Evolutionary conservation across 2,888 invertebrate species (phyloP), one percentile per base, ranked within the genome.

Genomic region (Rhaphigaster nebulosa): DNA sequence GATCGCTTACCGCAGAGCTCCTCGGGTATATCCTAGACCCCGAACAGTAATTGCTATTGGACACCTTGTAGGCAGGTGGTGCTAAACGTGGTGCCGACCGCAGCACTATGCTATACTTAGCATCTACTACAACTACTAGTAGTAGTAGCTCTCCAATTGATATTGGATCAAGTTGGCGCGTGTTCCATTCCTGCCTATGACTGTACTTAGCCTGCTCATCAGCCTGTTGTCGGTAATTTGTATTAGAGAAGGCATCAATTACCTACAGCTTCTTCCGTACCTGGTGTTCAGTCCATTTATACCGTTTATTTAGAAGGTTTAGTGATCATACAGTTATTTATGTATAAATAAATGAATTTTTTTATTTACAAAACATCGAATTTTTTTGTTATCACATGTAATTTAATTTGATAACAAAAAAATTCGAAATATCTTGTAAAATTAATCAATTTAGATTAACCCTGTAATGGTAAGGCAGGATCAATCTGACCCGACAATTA

Each of bases 151-250:
- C 70, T 70, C 34, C 29, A 70, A 70, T 70, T 70, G 70, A 18
- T 70, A 70, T 70, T 20, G 34, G 70, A 34, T 70, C 70, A 34
- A 1, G 13, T 65, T 70, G 70, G 70, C 70, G 34, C 70, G 70
- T 70, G 70, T 70, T 70, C 70, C 70, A 70, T 70, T 38, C 34
- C 34, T 6, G 6, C 20, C 70, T 20, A 70, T 70, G 34, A 70
- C 70, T 34, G 70, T 70, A 38, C 70, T 70, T 70, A 70, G 34
- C 34, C 70, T 70, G 70, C 70, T 38, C 70, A 70, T 70, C 70
- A 70, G 34, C 0, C 20, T 34, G 1, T 70, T 70, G 34, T 15
- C 29, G 34, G 70, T 70, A 20, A 70, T 70, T 70, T 70, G 34
- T 70, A 70, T 70, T 70, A 70, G 70, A 18, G 70, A 70, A 70